Conservation (phyloP, 2,888 invertebrate genomes). For the Lycocerus yunnanus region DNA sequence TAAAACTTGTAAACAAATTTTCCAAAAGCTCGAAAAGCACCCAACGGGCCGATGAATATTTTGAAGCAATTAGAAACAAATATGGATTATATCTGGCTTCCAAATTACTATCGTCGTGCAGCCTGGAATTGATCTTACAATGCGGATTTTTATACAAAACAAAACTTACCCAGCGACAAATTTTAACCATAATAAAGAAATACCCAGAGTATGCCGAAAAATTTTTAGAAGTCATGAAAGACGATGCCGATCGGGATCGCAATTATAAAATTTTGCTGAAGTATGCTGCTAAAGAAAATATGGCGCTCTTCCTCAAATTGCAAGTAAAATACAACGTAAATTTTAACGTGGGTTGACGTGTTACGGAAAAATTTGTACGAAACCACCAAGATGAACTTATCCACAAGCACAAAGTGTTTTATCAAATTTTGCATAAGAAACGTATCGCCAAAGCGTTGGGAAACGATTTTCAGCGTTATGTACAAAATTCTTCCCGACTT, state of each 20-base stretch:
- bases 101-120: constrained; percentile 22
- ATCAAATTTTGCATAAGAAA: constrained; percentile 9
- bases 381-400: too few species aligned
- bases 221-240: constrained; percentile 2
- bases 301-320: too few species aligned
- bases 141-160: constrained; percentile 14
- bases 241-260: too few species aligned
- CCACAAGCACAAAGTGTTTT: too few species aligned
- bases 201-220: constrained; percentile 12
- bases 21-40: constrained; percentile 9
- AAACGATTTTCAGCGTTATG: constrained; percentile 12
- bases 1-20: constrained; percentile 23
- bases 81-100: constrained; percentile 25
- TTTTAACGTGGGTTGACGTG: too few species aligned
- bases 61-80: constrained; percentile 16
- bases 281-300: too few species aligned
- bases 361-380: too few species aligned
- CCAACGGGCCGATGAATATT: constrained; percentile 17
- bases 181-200: constrained; percentile 17
- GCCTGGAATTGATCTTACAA: constrained; percentile 10
- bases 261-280: too few species aligned
- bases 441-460: constrained; percentile 9
- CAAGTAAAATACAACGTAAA: too few species aligned
- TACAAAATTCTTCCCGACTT: constrained; percentile 8
- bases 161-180: constrained; percentile 13